Evolutionary conservation across 1,140 invertebrate species (phyloP).

Genomic region (Drosophila athabasca): DNA sequence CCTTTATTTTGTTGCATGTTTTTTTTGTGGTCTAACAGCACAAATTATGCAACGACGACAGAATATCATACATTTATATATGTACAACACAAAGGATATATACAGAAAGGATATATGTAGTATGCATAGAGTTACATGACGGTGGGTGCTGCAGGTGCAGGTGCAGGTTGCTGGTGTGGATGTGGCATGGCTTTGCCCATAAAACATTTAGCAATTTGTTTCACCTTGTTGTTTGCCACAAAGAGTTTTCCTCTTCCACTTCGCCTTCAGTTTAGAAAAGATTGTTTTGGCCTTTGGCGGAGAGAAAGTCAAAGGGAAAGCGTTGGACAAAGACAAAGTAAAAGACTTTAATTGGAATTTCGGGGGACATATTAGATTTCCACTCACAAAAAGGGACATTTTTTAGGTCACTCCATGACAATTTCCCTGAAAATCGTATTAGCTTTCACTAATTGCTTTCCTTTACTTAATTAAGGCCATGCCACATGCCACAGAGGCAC

Average conservation of each 20-base stretch:
- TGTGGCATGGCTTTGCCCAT: slow-evolving; percentile 29
- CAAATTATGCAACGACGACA: slow-evolving; percentile 66
- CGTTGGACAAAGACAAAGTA: background rate
- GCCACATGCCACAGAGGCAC: too few species aligned
- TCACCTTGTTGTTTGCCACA: slow-evolving; percentile 44
- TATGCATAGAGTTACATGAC: slow-evolving; percentile 12
- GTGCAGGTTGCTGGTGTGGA: background rate
- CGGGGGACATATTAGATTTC: too few species aligned
- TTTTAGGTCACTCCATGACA: too few species aligned
- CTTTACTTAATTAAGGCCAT: too few species aligned
- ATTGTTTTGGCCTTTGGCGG: slow-evolving; percentile 22
- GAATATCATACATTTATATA: slow-evolving; percentile 50
- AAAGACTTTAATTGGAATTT: background rate
- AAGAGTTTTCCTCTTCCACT: background rate
- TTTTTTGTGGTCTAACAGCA: slow-evolving; percentile 57
- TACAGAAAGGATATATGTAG: slow-evolving; percentile 13
- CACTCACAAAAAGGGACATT: too few species aligned
- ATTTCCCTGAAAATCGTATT: too few species aligned
- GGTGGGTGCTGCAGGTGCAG: background rate
- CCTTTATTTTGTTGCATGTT: slow-evolving; percentile 37
- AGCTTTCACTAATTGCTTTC: too few species aligned
- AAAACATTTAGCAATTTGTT: slow-evolving; percentile 52
- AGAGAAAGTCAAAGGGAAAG: background rate
- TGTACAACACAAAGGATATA: background rate
- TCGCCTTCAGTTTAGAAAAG: slow-evolving; percentile 12